phyloP scores from a whole-genome alignment of 2,797 vertebrate genomes.

The Ciconia nigra region DNA sequence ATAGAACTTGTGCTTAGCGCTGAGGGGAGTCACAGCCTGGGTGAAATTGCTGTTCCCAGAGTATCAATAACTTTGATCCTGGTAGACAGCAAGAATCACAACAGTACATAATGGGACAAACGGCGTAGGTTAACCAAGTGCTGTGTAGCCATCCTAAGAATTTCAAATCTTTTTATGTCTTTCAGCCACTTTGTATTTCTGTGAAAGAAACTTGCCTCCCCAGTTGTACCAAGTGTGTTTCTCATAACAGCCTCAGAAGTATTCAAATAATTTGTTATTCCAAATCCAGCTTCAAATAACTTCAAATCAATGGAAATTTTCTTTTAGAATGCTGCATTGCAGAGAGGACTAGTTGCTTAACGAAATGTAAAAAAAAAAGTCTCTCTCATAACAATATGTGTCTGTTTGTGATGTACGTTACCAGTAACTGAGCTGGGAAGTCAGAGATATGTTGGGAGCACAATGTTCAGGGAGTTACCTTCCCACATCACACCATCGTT shows the following conservation, averaged over 20 bases:
- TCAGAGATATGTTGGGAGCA: neutral
- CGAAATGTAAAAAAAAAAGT: neutral
- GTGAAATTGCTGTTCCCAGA: neutral
- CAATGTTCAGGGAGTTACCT: neutral
- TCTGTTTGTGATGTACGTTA: neutral
- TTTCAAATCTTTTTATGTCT: neutral
- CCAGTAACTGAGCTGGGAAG: slow-evolving; percentile 8
- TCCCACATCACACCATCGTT: neutral
- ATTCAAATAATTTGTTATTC: neutral
- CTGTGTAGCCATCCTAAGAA: neutral
- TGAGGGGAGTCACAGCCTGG: neutral
- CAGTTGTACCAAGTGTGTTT: neutral
- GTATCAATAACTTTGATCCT: neutral
- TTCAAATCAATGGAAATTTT: neutral
- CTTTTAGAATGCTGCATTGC: neutral
- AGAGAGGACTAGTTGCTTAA: neutral
- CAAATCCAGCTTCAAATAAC: neutral
- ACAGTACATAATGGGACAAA: neutral
- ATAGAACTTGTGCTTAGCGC: neutral
- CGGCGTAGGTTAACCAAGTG: neutral
- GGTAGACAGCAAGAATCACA: neutral
- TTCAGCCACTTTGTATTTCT: neutral
- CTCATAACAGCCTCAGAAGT: neutral
- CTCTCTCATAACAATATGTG: neutral
- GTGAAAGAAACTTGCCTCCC: neutral